phyloP scores from a whole-genome alignment of 2,797 vertebrate species.

The Cheirogaleus major region DNA sequence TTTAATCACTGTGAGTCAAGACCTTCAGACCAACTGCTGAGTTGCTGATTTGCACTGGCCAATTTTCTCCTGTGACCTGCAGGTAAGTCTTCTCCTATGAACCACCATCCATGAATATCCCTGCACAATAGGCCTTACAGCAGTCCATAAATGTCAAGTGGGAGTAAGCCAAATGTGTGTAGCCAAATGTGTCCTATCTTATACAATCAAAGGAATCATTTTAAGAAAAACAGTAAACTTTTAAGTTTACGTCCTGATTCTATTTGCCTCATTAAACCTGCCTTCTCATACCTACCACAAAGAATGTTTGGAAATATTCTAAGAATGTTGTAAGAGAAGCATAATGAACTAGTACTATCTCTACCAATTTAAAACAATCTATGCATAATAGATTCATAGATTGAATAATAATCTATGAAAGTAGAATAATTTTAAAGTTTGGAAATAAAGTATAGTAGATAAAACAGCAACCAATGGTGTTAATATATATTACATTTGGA shows the following conservation, averaged over 20 bases:
- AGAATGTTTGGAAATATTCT: background rate
- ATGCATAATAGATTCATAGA: too few relatives aligned
- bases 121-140: background rate
- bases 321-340: background rate
- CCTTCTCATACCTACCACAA: background rate
- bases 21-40: background rate
- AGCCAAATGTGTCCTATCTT: background rate
- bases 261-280: background rate
- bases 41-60: background rate
- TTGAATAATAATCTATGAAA: background rate
- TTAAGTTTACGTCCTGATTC: background rate
- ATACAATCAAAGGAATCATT: background rate
- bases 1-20: background rate
- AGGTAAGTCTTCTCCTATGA: background rate
- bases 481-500: background rate
- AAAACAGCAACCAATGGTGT: background rate
- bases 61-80: background rate
- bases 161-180: background rate
- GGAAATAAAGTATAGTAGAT: slow-evolving; percentile 25
- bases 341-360: background rate
- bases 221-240: background rate
- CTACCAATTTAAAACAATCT: background rate
- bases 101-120: background rate
- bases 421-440: background rate
- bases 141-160: background rate